phyloP scores from a whole-genome alignment of 2,797 vertebrate species.

The Delichon dasypus region DNA sequence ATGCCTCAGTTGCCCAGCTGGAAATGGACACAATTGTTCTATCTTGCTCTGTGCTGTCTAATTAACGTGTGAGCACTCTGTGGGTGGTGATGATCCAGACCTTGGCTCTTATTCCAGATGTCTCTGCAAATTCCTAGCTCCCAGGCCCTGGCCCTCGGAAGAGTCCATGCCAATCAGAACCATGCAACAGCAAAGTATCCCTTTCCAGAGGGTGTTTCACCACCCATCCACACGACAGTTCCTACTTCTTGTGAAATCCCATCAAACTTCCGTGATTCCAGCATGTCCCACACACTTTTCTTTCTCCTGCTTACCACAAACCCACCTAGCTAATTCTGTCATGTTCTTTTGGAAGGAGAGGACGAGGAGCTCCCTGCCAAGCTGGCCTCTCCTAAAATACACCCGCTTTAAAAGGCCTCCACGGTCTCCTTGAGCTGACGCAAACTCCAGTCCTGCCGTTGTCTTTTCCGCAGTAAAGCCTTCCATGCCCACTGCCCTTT shows the following conservation, averaged over 20 bases:
- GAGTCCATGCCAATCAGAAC: neutral
- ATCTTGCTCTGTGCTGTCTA: neutral
- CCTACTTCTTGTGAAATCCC: neutral
- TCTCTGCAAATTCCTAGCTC: neutral
- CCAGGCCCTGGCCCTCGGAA: neutral
- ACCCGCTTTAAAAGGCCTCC: neutral
- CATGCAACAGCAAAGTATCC: neutral
- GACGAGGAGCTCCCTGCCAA: neutral
- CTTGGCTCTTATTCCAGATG: neutral
- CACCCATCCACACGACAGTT: neutral
- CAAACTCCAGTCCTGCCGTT: neutral
- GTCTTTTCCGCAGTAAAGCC: neutral
- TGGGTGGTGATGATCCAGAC: neutral
- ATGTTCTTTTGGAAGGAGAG: neutral
- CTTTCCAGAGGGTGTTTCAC: neutral
- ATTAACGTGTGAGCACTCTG: neutral
- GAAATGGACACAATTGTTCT: neutral
- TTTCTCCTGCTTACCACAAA: neutral
- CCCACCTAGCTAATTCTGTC: neutral
- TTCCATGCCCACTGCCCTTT: neutral
- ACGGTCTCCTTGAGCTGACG: fast-evolving
- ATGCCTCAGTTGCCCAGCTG: neutral
- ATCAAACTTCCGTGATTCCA: neutral
- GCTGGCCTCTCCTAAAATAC: neutral
- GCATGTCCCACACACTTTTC: neutral